Conservation (phyloP, 2,888 invertebrate genomes). For the Torymus auratus region DNA sequence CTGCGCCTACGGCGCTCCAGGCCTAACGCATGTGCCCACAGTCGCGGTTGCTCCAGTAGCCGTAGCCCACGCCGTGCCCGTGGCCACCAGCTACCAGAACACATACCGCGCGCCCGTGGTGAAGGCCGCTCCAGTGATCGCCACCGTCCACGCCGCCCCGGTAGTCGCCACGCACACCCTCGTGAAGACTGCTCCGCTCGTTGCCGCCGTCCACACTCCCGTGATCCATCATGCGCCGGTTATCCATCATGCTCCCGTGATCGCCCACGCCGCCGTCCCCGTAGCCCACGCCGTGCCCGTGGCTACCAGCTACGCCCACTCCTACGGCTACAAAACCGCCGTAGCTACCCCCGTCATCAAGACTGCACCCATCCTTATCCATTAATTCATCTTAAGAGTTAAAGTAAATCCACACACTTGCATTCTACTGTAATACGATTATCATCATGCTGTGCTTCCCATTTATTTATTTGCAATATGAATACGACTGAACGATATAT, state of each 20-base stretch:
- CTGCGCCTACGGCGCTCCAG: slow-evolving; percentile 76
- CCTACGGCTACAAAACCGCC: slow-evolving; percentile 79
- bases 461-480: too few relatives aligned
- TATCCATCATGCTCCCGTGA: slow-evolving; percentile 64
- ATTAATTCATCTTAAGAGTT: not conserved
- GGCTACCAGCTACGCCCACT: slow-evolving; percentile 81
- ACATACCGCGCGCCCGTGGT: slow-evolving; percentile 74
- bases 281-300: slow-evolving; percentile 68
- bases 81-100: slow-evolving; percentile 83
- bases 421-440: too few relatives aligned
- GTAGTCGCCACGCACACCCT: slow-evolving; percentile 58
- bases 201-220: not conserved
- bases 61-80: slow-evolving; percentile 74
- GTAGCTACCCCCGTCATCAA: slow-evolving; percentile 66
- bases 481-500: too few relatives aligned
- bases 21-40: slow-evolving; percentile 62
- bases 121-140: slow-evolving; percentile 75
- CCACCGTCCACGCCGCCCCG: not conserved
- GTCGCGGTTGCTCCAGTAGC: slow-evolving; percentile 69
- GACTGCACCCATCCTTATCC: slow-evolving; percentile 51
- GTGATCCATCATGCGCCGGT: slow-evolving; percentile 64
- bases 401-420: too few relatives aligned
- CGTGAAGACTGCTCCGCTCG: slow-evolving; percentile 76
- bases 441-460: too few relatives aligned
- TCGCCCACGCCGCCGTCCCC: slow-evolving; percentile 71